Evolutionary conservation across 2,888 invertebrate genomes (phyloP).

Genomic region (Trichopria drosophilae): DNA sequence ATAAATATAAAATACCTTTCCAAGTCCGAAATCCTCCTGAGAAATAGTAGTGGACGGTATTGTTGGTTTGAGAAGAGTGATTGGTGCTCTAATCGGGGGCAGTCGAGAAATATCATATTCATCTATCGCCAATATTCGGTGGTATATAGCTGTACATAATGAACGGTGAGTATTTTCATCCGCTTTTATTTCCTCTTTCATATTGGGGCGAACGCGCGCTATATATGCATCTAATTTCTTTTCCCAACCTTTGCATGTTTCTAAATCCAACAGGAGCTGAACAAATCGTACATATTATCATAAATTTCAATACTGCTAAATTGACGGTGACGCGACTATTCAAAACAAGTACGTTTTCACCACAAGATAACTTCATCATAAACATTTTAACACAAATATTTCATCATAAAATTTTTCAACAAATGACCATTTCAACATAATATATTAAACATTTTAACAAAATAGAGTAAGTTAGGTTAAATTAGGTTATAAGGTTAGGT

Average conservation of each 20-base stretch:
- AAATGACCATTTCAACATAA: too few species aligned
- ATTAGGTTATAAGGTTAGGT: too few species aligned
- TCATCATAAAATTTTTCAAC: too few species aligned
- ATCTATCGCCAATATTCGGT: constrained; percentile 63
- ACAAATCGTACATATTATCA: too few species aligned
- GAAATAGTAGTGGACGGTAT: constrained; percentile 61
- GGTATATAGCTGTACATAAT: constrained; percentile 59
- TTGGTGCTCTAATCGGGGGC: constrained; percentile 63
- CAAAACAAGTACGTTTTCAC: too few species aligned
- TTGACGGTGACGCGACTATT: too few species aligned
- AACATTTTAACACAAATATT: too few species aligned
- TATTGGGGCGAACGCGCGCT: constrained; percentile 56
- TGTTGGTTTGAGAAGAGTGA: constrained; percentile 69
- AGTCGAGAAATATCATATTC: constrained; percentile 59
- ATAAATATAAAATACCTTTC: constrained; percentile 47
- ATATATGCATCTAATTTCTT: constrained; percentile 63
- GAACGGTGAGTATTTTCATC: constrained; percentile 56
- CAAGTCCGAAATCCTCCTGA: constrained; percentile 69
- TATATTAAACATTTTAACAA: too few species aligned
- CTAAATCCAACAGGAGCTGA: constrained; percentile 56
- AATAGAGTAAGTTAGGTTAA: too few species aligned
- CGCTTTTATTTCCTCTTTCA: constrained; percentile 48
- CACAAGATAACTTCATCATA: too few species aligned
- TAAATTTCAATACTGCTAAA: too few species aligned
- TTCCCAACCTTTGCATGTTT: constrained; percentile 62